Percentiles rank a stretch among this genome's conserved stretches.
These are phyloP conservation scores for Sycophaga agraensis DNA, from an alignment of 1,140 invertebrate genomes.

Conservation along the genomic window DNA sequence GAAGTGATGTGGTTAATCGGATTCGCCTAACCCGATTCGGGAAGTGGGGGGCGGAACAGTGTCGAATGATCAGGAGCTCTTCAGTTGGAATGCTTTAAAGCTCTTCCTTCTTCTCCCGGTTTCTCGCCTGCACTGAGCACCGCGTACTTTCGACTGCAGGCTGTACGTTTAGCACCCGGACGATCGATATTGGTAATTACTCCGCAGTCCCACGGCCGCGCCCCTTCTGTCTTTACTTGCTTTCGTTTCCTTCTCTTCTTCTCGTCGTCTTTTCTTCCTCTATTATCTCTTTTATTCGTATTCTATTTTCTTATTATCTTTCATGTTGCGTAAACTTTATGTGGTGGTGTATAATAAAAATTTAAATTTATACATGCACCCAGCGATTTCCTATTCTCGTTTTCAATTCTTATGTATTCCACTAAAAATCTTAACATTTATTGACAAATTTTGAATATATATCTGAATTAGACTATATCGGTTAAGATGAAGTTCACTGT, in stretches of 20 bases:
- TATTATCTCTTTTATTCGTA: neutral
- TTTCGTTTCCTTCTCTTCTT: no score
- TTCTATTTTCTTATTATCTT: neutral
- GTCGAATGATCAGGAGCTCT: slow-evolving; percentile 17
- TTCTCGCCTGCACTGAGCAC: neutral
- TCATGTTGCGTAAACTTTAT: no score
- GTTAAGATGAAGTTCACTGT: no score
- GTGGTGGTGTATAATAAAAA: no score
- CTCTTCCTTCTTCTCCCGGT: neutral
- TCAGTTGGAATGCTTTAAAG: slow-evolving; percentile 1
- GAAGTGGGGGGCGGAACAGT: slow-evolving; percentile 9
- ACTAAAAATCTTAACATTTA: no score
- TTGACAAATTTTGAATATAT: no score
- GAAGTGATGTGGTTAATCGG: slow-evolving; percentile 18
- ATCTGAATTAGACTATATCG: no score
- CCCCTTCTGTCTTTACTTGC: neutral
- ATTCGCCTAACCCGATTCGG: slow-evolving; percentile 9
- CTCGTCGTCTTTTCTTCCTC: neutral
- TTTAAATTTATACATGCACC: no score
- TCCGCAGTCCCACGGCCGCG: neutral
- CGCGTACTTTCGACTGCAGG: neutral
- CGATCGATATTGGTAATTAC: slow-evolving; percentile 12
- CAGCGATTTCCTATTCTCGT: no score
- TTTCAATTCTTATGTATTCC: no score
- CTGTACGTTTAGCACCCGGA: neutral